Base-by-base conservation (phyloP, 2,888 invertebrate species). In the Cheilosia vulpina region DNA sequence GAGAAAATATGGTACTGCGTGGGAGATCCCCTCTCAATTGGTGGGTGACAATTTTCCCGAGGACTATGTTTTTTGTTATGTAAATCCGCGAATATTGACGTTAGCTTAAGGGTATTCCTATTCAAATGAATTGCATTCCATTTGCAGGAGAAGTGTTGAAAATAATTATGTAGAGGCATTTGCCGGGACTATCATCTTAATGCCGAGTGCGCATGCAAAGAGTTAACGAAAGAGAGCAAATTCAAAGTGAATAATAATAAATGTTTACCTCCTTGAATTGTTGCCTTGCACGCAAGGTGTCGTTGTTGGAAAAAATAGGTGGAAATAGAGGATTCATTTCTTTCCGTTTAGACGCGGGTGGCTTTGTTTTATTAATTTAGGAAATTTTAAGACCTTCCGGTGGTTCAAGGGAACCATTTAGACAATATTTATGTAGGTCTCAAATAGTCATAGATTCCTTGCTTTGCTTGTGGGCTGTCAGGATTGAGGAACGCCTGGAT, bases 221-320 rank as follows among this genome's bases (percentile, higher is more conserved):
- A 47, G 38, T 57, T 17, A 75, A 27, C 31, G 19, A 45, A 43
- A 55, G 55, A 55, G 55, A 41, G 60, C 24, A 43, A 53, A 62
- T 38, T 50, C 50, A 52, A 31, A 34, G 52, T 5, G 52, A 41
- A 24, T 24, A n/a, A 63, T 73, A 55, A 55, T 47, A n/a, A 38
- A 65, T 24, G 41, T 15, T 34, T 52, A 19, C n/a, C 60, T 75
- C 57, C 57, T 75, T 75, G 17, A 75, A 75, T 57, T 57, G 57
- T 24, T 47, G 17, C 24, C 17, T n/a, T 7, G 19, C 75, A 75
- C 75, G 75, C 75, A 58, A 65, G 43, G 17, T 45, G 55, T 34
- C 38, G 45, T 45, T 43, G 21, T 15, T 13, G 4, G 15, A 52
- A 15, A 15, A 27, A 43, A 31, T 31, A 17, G 31, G 31, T 31